Base-by-base conservation (phyloP, 35 echinoderm and acorn worm genomes). In the Stichopus chloronotus region DNA sequence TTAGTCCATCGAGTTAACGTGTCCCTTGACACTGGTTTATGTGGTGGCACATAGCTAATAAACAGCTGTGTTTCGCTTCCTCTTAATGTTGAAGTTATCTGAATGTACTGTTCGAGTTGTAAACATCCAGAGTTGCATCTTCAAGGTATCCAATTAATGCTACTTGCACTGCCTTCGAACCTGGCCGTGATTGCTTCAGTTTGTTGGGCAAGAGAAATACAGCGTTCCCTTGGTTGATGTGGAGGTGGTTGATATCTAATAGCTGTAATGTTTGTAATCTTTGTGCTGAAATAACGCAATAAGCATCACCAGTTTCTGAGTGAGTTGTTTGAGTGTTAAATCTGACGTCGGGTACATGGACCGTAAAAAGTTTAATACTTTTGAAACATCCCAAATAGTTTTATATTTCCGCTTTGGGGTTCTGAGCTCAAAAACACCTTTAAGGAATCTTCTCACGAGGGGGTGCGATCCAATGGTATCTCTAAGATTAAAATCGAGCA, bases 301-400 rank as follows among this genome's bases (percentile, higher is more conserved):
- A 85, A 85, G 43, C 82, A 85, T 85, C 56, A 85, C 6, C 59
- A 92, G 63, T 79, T 97, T 97, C 11, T 90, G 7, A 20, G 96
- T 86, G 4, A 97, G 63, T 6, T 93, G 17, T 88, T 95, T 94
- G 14, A 95, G 68, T 22, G 63, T 57, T 58, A 97, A 56, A 23
- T 14, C 52, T 56, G 65, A 76, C 19, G 25, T 78, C 4, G 78
- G 91, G 72, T 25, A 22, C 2, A 90, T 23, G 4, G 43, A 76
- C 23, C 94, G 43, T 14, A 95, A 65, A 83, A 85, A 95, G 0
- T 91, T 63, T 1, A 97, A 25, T 13, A 95, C 91, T 74, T 88
- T 53, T 16, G 77, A 83, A 59, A 93, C 94, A 94, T 97, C 92
- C 93, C 94, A 97, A 1, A 83, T 97, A 63, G 56, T 30, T 55